Evolutionary conservation across 1,140 invertebrate species (phyloP).

Genomic region (Hypsibius dujardini): DNA sequence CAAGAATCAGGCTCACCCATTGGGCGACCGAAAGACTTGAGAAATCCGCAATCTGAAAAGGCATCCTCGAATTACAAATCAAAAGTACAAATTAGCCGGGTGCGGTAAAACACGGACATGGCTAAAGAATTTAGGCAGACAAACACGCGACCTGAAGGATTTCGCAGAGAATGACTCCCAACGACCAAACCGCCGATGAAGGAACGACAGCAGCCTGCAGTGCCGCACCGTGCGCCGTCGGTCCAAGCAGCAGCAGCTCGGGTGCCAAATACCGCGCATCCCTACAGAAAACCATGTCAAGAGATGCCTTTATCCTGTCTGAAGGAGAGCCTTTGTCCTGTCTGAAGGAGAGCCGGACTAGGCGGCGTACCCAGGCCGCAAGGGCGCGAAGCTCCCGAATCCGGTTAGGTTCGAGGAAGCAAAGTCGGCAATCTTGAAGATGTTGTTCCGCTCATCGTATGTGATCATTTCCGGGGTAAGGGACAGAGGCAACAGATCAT

Average conservation of each 20-base stretch:
- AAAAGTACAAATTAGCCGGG: too few relatives aligned
- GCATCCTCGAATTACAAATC: too few relatives aligned
- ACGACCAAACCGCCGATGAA: constrained; percentile 59
- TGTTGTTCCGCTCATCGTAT: constrained; percentile 43
- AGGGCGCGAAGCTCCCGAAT: constrained; percentile 59
- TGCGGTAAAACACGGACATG: not conserved
- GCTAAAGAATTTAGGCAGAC: constrained; percentile 21
- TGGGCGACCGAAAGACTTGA: too few relatives aligned
- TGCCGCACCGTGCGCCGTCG: constrained; percentile 27
- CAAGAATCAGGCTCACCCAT: too few relatives aligned
- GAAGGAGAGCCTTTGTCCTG: not conserved
- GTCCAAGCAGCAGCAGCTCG: constrained; percentile 49
- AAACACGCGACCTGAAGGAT: constrained; percentile 38
- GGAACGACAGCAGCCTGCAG: constrained; percentile 12
- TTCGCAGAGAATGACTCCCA: constrained; percentile 70
- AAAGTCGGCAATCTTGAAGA: constrained; percentile 72
- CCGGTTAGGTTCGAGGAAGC: constrained; percentile 79
- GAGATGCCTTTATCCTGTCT: constrained; percentile 21
- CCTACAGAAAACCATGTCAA: constrained; percentile 33
- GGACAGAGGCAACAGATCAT: constrained; percentile 57
- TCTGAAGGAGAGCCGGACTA: constrained; percentile 14
- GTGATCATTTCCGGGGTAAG: constrained; percentile 66
- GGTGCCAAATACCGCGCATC: constrained; percentile 63
- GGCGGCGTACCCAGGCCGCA: constrained; percentile 63
- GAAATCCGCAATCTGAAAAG: too few relatives aligned